Conservation (phyloP, 2,888 invertebrate genomes). For the Parnassius glacialis region DNA sequence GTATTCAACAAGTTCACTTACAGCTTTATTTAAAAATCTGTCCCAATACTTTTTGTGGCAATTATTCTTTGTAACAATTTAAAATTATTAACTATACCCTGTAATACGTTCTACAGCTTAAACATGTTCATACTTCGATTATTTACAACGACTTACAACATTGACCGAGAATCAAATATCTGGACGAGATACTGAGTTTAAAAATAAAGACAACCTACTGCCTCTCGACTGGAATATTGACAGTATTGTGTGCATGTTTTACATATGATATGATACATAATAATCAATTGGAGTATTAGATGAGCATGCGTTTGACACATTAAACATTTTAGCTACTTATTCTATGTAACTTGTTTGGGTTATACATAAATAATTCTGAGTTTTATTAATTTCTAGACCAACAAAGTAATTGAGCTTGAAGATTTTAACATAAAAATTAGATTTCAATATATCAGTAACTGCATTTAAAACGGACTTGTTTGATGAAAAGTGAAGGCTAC, state of each 20-base stretch:
- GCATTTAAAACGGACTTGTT: slow-evolving; percentile 20
- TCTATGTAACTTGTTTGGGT: too few species aligned
- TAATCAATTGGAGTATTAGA: slow-evolving; percentile 26
- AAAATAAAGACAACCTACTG: slow-evolving; percentile 34
- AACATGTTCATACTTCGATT: slow-evolving; percentile 33
- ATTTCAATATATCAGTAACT: slow-evolving; percentile 29
- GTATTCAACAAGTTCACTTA: too few species aligned
- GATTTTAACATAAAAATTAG: slow-evolving; percentile 35
- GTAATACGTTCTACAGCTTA: slow-evolving; percentile 34
- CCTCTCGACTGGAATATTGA: slow-evolving; percentile 29
- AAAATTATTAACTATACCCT: too few species aligned
- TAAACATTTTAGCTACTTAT: slow-evolving; percentile 27
- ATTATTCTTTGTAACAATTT: too few species aligned
- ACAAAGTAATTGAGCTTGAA: slow-evolving; percentile 25
- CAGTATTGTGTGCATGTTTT: slow-evolving; percentile 18
- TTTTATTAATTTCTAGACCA: too few species aligned
- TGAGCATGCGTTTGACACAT: slow-evolving; percentile 32
- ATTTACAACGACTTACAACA: slow-evolving; percentile 32
- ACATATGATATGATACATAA: slow-evolving; percentile 27
- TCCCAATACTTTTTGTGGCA: too few species aligned
- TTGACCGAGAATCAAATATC: slow-evolving; percentile 3
- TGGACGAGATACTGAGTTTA: slow-evolving; percentile 20
- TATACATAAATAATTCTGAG: too few species aligned
- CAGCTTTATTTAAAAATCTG: too few species aligned
- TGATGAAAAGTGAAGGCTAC: neutral